Evolutionary conservation across 2,113 vertebrate genomes (phyloP).

Genomic region (Anoura caudifer): DNA sequence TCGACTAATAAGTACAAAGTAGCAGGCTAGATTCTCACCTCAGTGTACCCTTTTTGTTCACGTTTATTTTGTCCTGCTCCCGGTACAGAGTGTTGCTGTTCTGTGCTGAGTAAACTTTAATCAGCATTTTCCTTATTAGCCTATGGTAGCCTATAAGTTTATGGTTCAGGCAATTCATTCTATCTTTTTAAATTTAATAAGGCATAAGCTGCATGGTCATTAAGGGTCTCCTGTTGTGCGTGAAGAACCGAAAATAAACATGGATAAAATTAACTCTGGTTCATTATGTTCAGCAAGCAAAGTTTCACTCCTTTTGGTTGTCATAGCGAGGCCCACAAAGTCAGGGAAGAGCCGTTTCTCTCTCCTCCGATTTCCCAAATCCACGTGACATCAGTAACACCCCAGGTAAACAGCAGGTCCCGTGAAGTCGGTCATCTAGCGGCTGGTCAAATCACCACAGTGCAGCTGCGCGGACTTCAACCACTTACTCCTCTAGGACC

Average conservation of each 20-base stretch:
- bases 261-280: slow-evolving; percentile 59
- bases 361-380: background rate
- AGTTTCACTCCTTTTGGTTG: background rate
- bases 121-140: slow-evolving; percentile 63
- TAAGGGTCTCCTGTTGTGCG: slow-evolving; percentile 60
- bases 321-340: background rate
- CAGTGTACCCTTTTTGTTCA: background rate
- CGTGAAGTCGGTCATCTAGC: background rate
- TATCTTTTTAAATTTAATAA: slow-evolving; percentile 76
- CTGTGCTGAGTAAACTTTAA: slow-evolving; percentile 70
- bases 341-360: background rate
- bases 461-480: background rate
- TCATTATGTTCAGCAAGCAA: slow-evolving; percentile 48
- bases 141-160: slow-evolving; percentile 43
- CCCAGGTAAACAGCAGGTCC: background rate
- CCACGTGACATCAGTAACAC: background rate
- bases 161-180: slow-evolving; percentile 59
- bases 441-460: background rate
- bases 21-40: background rate
- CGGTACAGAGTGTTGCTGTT: background rate
- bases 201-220: slow-evolving; percentile 61
- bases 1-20: background rate
- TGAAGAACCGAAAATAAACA: slow-evolving; percentile 63
- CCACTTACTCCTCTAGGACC: background rate
- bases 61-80: background rate